Base-by-base conservation (phyloP, 2,113 vertebrate species). In the Coryphaenoides rupestris region DNA sequence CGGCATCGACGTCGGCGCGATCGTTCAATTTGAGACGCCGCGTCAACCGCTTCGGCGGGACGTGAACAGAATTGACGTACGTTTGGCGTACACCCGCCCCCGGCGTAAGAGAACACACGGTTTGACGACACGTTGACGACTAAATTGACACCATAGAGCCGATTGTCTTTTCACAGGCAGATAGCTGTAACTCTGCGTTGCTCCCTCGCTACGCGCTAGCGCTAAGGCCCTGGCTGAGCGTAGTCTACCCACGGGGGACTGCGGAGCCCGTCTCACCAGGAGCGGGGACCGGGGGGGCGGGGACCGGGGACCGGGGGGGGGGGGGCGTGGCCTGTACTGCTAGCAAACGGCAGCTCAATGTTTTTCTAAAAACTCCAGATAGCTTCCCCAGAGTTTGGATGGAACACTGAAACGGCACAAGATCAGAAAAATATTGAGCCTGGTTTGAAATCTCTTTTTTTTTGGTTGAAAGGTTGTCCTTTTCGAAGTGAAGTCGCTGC, bases 101-200 rank as follows among this genome's bases (percentile, higher is more conserved):
- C 75, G 68, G 74, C 68, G 63, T 55, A 40, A 26, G 24, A 60
- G 54, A 69, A 76, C 65, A 77, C 15, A 71, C 69, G 65, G 17
- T 67, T 63, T 33, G 47, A 88, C 82, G 78, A 59, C 71, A 86
- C 73, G 47, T 61, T 69, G n/a, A 76, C 75, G 73, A 40, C 33
- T n/a, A 68, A 52, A 64, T 66, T 46, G 69, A 73, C 74, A 80
- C 68, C 72, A 76, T 59, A 80, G 53, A 74, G 87, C 77, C 69
- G 12, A 16, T 70, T 73, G 87, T 89, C 85, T 89, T 89, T 89
- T 89, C 87, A 89, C 87, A 87, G 82, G 85, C 85, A 87, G 85
- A 85, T 76, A 60, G 69, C 21, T 40, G 33, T 50, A 50, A n/a
- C 15, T 50, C 9, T 17, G 16, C 3, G 15, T 16, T 50, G 16